Evolutionary conservation across 2,888 invertebrate genomes (phyloP), one percentile per base, ranked within the genome.

Genomic region (Drosophila mettleri): DNA sequence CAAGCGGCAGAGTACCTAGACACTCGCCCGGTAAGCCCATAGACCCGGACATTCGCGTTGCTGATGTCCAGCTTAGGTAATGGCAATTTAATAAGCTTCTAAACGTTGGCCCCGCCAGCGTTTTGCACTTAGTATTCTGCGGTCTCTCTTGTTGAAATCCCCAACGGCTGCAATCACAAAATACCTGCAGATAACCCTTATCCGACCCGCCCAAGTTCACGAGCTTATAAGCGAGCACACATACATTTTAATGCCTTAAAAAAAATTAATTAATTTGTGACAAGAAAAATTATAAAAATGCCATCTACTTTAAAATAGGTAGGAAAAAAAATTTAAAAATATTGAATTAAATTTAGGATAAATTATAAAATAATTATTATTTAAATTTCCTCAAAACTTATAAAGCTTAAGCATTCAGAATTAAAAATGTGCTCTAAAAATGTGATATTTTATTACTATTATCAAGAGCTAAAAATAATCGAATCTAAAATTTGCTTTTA

Each of bases 31-130:
- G 34, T 20, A n/a, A 49, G 22, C 34, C 29, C 29, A 4, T 29
- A 18, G 27, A 29, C 14, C 20, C 54, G 34, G 57, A 9, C 58
- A 43, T 7, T 39, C 58, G 65, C 46, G 31, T 16, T 51, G 54
- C 54, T 74, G 86, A 78, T 85, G 86, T 86, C 89, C 77, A 69
- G 83, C 88, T 85, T 82, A 85, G 82, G 86, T 89, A 88, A 85
- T 85, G 80, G 88, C 80, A 80, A 89, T 85, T 85, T 85, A 89
- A 85, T 85, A 85, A 85, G 85, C 88, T 82, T 53, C 83, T 77
- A 83, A 88, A 71, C 74, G 83, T 57, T 63, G 33, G 39, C 45
- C 16, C 46, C 45, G 33, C 53, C 53, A 34, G 49, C 72, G 29
- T 27, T 55, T 51, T 49, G 48, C 52, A 18, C 70, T 31, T 36